Evolutionary conservation across 2,113 vertebrate species (phyloP).

Genomic region (Oreamnos americanus): DNA sequence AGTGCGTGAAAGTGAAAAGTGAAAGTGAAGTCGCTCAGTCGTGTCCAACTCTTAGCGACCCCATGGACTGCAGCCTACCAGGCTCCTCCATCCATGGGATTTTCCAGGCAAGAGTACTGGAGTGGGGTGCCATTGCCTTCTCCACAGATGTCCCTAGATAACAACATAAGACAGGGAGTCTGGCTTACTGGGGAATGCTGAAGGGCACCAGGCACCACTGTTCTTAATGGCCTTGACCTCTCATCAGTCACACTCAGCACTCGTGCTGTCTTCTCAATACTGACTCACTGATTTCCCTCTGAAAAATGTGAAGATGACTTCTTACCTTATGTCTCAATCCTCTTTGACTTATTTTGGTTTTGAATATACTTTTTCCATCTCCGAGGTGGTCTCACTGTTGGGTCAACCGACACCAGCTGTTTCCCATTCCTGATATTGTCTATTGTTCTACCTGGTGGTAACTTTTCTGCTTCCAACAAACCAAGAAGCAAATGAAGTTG

Average conservation of each 20-base stretch:
- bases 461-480: slow-evolving; percentile 3
- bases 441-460: background rate
- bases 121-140: too few species aligned
- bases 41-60: too few species aligned
- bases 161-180: background rate
- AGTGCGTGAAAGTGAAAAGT: too few species aligned
- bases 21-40: too few species aligned
- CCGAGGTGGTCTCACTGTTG: background rate
- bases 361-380: background rate
- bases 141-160: background rate
- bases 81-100: too few species aligned
- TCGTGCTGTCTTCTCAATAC: background rate
- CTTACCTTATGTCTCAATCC: background rate
- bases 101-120: too few species aligned
- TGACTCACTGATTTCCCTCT: background rate
- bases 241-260: background rate
- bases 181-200: background rate
- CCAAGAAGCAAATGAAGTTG: slow-evolving; percentile 42
- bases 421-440: background rate
- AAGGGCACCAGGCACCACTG: background rate
- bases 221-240: background rate
- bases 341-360: background rate
- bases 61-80: too few species aligned
- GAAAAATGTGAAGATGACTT: background rate
- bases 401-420: background rate